These are phyloP conservation scores for Simalia tracyae DNA, from an alignment of 2,797 vertebrate genomes.

Conservation along the genomic window DNA sequence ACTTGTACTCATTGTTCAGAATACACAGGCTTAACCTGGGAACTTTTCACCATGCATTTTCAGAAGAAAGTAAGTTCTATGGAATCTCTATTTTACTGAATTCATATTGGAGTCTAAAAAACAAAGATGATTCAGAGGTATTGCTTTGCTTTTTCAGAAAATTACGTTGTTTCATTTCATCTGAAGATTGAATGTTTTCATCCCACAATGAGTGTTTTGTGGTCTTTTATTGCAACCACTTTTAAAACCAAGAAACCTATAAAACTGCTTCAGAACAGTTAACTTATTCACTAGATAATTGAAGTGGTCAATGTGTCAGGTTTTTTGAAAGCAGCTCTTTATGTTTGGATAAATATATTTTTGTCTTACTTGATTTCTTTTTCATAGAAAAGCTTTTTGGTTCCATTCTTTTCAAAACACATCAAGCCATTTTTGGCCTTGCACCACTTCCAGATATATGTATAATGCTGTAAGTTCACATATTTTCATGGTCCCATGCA, in stretches of 20 bases:
- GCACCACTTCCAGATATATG: neutral
- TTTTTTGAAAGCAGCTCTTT: conserved; percentile 18
- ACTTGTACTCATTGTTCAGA: neutral
- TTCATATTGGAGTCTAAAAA: neutral
- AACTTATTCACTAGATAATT: conserved; percentile 44
- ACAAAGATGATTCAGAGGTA: neutral
- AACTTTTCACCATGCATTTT: neutral
- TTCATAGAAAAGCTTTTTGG: neutral
- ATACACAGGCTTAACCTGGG: neutral
- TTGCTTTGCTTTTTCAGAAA: neutral
- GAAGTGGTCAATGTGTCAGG: conserved; percentile 29
- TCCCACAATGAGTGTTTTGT: neutral
- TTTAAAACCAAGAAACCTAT: conserved; percentile 27
- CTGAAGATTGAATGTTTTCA: neutral
- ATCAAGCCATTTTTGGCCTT: neutral
- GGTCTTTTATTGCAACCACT: conserved; percentile 32
- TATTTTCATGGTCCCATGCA: neutral
- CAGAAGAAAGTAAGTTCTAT: neutral
- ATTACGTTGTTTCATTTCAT: neutral
- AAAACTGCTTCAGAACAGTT: conserved; percentile 36
- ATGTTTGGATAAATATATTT: neutral
- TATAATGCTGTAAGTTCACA: neutral
- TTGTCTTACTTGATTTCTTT: neutral
- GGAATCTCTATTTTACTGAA: neutral
- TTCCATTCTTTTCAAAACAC: neutral